These are phyloP conservation scores for Picus viridis DNA, from an alignment of 2,797 vertebrate species.

Conservation along the genomic window DNA sequence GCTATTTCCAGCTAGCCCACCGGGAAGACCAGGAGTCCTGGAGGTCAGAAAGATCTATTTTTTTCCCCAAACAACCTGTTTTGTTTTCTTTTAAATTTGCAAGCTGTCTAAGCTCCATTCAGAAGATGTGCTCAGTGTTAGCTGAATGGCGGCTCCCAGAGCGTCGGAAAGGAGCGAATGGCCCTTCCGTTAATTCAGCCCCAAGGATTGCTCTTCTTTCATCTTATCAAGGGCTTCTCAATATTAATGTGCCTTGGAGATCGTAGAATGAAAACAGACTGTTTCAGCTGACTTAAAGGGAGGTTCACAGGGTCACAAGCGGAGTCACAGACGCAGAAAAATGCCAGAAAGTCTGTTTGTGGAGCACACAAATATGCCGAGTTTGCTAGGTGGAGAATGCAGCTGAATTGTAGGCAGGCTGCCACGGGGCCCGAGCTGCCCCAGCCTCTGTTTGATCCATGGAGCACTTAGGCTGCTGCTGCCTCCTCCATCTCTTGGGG, in stretches of 20 bases:
- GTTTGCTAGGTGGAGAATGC: slow-evolving; percentile 35
- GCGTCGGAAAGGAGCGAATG: neutral
- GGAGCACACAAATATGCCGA: slow-evolving; percentile 11
- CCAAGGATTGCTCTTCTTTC: slow-evolving; percentile 34
- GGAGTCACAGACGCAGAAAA: slow-evolving; percentile 61
- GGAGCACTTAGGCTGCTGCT: neutral
- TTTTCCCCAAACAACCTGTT: neutral
- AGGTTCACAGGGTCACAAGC: slow-evolving; percentile 60
- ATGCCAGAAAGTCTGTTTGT: slow-evolving; percentile 63
- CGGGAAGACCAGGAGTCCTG: slow-evolving; percentile 18
- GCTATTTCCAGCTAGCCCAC: slow-evolving; percentile 29
- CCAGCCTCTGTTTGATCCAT: neutral
- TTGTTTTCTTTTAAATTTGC: slow-evolving; percentile 23
- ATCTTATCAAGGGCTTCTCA: slow-evolving; percentile 58
- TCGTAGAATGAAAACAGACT: slow-evolving; percentile 40
- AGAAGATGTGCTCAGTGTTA: slow-evolving; percentile 4
- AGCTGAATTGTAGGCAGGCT: neutral
- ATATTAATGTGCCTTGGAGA: slow-evolving; percentile 45
- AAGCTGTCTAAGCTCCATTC: slow-evolving; percentile 12
- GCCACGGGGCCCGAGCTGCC: neutral
- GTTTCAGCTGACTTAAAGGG: slow-evolving; percentile 44
- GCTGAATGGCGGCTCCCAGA: slow-evolving; percentile 45
- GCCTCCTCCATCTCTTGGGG: neutral
- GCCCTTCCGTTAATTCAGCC: slow-evolving; percentile 22
- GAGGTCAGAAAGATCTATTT: neutral